phyloP scores from a whole-genome alignment of 2,888 invertebrate species.

The Eurytoma adleriae region DNA sequence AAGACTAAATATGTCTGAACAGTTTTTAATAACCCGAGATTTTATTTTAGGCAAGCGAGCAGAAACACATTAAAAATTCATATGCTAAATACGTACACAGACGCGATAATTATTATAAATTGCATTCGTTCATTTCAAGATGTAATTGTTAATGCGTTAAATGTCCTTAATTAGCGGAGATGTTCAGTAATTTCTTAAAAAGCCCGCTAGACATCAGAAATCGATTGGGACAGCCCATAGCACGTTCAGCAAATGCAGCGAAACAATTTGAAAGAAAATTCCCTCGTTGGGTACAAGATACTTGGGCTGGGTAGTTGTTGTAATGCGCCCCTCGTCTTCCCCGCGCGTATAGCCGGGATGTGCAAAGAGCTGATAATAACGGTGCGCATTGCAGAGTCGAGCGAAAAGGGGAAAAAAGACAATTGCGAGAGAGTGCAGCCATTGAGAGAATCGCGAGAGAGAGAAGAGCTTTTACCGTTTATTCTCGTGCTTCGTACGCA shows the following conservation, averaged over 20 bases:
- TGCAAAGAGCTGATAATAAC: constrained; percentile 5
- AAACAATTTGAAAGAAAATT: background rate
- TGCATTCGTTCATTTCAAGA: no score
- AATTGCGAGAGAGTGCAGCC: background rate
- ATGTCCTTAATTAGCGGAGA: no score
- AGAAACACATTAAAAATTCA: no score
- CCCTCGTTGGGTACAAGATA: constrained; percentile 1
- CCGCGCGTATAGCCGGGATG: background rate
- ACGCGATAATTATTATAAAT: no score
- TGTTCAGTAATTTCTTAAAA: background rate
- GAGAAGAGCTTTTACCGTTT: background rate
- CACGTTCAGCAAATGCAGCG: background rate
- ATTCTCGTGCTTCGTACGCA: background rate
- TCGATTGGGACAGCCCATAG: background rate
- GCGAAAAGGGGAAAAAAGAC: background rate
- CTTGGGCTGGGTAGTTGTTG: background rate
- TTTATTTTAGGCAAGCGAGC: no score
- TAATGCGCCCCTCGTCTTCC: background rate
- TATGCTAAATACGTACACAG: no score
- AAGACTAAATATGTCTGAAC: no score
- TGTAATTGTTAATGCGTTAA: no score
- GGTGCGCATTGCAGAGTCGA: background rate
- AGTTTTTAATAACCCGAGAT: no score
- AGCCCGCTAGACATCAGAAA: background rate
- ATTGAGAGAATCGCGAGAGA: background rate